These are phyloP conservation scores for Ornithoptera priamus DNA, from an alignment of 2,888 invertebrate genomes.

Conservation along the genomic window DNA sequence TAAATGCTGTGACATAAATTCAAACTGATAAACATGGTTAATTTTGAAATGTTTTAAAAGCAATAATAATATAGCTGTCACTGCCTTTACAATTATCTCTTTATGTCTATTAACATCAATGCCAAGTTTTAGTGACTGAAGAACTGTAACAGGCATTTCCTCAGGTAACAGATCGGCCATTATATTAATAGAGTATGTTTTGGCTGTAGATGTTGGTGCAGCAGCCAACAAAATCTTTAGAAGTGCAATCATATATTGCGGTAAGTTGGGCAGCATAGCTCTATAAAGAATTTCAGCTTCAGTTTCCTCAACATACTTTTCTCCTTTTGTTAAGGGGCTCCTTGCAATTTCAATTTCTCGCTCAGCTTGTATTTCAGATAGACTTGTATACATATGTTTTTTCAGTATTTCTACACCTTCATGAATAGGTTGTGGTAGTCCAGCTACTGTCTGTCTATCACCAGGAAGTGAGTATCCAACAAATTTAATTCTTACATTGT, in stretches of 20 bases:
- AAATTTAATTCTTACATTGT: constrained; percentile 95
- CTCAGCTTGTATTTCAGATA: constrained; percentile 95
- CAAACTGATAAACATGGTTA: constrained; percentile 99
- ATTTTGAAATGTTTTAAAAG: constrained; percentile 97
- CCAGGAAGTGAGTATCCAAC: constrained; percentile 95
- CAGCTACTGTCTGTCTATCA: constrained; percentile 94
- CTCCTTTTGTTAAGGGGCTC: constrained; percentile 93
- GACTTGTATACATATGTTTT: constrained; percentile 95
- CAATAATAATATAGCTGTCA: constrained; percentile 92
- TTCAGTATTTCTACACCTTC: constrained; percentile 96
- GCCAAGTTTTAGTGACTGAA: constrained; percentile 96
- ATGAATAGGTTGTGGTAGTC: constrained; percentile 97
- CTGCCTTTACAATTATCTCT: constrained; percentile 98
- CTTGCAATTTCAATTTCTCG: constrained; percentile 94
- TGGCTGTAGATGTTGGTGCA: constrained; percentile 99
- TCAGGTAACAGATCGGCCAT: constrained; percentile 98
- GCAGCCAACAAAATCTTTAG: constrained; percentile 98
- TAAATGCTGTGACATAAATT: constrained; percentile 98
- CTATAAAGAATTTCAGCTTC: constrained; percentile 94
- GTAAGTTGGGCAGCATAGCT: constrained; percentile 96
- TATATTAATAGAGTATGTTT: constrained; percentile 98
- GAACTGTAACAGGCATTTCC: constrained; percentile 97
- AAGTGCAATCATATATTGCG: constrained; percentile 98
- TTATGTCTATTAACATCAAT: constrained; percentile 99
- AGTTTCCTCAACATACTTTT: constrained; percentile 88